phyloP scores from a whole-genome alignment of 2,888 invertebrate species.

The Monoplex corrugatus region DNA sequence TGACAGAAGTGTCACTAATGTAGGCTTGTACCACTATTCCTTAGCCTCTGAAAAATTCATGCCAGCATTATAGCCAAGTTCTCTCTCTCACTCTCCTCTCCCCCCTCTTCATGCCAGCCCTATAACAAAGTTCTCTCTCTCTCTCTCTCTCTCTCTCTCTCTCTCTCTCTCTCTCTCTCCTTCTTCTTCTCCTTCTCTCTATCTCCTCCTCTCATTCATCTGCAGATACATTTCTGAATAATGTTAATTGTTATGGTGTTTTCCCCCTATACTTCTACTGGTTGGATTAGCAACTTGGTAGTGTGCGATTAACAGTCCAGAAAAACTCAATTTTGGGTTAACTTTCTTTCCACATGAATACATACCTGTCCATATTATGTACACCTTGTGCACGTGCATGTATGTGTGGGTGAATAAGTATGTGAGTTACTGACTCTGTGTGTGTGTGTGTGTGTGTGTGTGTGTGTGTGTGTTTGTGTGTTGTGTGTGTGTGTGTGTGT shows the following conservation, averaged over 20 bases:
- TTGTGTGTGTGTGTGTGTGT: not conserved
- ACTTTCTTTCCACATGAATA: not conserved
- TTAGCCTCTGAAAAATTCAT: too few species aligned
- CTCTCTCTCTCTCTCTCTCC: not conserved
- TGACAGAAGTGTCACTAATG: too few species aligned
- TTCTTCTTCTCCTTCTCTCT: not conserved
- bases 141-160: not conserved
- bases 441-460: not conserved
- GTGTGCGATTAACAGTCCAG: too few species aligned
- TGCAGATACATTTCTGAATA: not conserved
- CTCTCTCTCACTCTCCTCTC: not conserved
- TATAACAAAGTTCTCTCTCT: too few species aligned
- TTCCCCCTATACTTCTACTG: too few species aligned
- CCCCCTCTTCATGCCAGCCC: not conserved
- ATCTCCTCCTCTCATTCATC: not conserved
- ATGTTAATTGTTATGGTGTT: too few species aligned
- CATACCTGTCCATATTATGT: not conserved
- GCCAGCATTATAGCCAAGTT: too few species aligned
- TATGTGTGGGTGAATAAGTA: not conserved
- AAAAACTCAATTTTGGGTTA: too few species aligned
- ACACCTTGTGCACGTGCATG: not conserved
- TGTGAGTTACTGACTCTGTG: not conserved
- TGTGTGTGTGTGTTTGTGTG: not conserved
- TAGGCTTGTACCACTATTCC: too few species aligned
- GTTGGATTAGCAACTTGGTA: too few species aligned